These are phyloP conservation scores for Xiphophorus hellerii DNA, from an alignment of 2,113 vertebrate genomes.

Conservation along the genomic window DNA sequence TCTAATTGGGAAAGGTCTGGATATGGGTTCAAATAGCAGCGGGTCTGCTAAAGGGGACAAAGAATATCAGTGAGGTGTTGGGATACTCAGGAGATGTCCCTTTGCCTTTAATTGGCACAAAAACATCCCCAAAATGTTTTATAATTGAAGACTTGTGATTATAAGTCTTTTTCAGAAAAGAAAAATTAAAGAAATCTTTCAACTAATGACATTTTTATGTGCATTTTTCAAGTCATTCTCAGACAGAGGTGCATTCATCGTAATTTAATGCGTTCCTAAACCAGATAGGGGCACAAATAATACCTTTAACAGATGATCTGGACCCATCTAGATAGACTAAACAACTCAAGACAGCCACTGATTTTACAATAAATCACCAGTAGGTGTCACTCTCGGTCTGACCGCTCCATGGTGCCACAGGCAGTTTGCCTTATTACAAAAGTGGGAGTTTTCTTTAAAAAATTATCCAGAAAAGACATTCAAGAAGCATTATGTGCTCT, in stretches of 20 bases:
- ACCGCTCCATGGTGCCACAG: neutral
- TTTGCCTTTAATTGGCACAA: constrained; percentile 58
- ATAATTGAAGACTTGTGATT: constrained; percentile 46
- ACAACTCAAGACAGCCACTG: neutral
- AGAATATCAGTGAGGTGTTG: constrained; percentile 52
- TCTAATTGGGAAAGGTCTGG: constrained; percentile 77
- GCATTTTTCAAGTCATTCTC: neutral
- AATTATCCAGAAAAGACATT: neutral
- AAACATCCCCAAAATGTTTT: constrained; percentile 41
- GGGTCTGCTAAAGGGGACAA: constrained; percentile 59
- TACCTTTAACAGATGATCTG: neutral
- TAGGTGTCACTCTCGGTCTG: constrained; percentile 60
- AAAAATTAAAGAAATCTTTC: neutral
- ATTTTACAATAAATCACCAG: constrained; percentile 46
- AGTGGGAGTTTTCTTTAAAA: neutral
- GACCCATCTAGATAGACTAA: neutral
- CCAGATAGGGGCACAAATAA: neutral
- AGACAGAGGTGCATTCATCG: neutral
- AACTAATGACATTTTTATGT: neutral
- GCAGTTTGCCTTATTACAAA: neutral
- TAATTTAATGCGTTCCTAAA: neutral
- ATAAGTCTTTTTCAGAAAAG: neutral
- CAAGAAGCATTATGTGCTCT: neutral
- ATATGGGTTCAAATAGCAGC: constrained; percentile 72
- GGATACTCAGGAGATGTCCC: constrained; percentile 47